Evolutionary conservation across 2,888 invertebrate genomes (phyloP).

Genomic region (Clivina fossor): DNA sequence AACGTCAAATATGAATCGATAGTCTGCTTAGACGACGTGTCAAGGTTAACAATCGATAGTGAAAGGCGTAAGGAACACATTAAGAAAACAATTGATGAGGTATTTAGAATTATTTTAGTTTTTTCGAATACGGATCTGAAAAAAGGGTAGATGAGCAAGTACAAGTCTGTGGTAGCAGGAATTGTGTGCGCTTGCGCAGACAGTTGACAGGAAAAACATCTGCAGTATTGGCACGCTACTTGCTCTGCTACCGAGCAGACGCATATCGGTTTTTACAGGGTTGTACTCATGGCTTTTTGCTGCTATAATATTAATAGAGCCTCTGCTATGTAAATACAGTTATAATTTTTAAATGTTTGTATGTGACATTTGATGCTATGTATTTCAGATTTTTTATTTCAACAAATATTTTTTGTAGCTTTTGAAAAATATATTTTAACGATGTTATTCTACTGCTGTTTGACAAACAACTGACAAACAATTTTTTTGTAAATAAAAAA

Average conservation of each 20-base stretch:
- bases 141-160: background rate
- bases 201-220: constrained; percentile 8
- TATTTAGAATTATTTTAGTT: constrained; percentile 7
- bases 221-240: constrained; percentile 26
- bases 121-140: background rate
- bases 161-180: background rate
- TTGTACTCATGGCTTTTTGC: background rate
- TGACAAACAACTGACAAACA: too few species aligned
- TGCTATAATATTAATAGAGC: too few species aligned
- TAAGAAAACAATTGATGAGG: constrained; percentile 33
- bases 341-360: too few species aligned
- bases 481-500: too few species aligned
- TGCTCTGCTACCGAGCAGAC: constrained; percentile 3
- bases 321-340: too few species aligned
- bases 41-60: constrained; percentile 20
- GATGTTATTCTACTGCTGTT: too few species aligned
- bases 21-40: constrained; percentile 24
- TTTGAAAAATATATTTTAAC: too few species aligned
- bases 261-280: constrained; percentile 18
- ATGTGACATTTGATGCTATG: too few species aligned
- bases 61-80: constrained; percentile 26
- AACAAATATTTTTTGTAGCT: too few species aligned
- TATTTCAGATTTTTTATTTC: too few species aligned
- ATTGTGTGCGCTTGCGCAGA: constrained; percentile 1
- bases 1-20: constrained; percentile 29